Evolutionary conservation across 1,140 invertebrate genomes (phyloP).

Genomic region (Calephelis virginiensis): DNA sequence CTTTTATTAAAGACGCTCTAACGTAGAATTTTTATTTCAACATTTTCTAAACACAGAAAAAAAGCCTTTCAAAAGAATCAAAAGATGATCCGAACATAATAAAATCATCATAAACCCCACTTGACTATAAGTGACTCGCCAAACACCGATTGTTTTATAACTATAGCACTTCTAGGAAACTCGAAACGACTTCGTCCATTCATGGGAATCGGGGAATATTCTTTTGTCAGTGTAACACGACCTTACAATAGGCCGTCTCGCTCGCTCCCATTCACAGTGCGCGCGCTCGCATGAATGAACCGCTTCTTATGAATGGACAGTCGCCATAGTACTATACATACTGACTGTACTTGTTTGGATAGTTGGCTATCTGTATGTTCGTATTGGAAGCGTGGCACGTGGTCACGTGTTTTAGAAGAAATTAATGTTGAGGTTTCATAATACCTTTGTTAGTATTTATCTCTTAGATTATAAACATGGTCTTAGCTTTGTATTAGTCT

Average conservation of each 20-base stretch:
- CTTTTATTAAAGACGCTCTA: too few species aligned
- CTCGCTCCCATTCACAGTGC: constrained; percentile 71
- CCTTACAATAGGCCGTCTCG: constrained; percentile 51
- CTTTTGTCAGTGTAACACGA: constrained; percentile 64
- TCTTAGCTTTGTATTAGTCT: too few species aligned
- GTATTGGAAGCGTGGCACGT: constrained; percentile 50
- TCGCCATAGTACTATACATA: constrained; percentile 70
- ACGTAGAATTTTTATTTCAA: too few species aligned
- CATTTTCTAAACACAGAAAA: too few species aligned
- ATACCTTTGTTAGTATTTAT: neutral
- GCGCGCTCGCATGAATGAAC: constrained; percentile 69
- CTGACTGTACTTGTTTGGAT: constrained; percentile 35
- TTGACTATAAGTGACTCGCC: constrained; percentile 28
- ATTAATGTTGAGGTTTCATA: constrained; percentile 25
- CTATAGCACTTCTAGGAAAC: constrained; percentile 53
- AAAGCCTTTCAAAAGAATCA: constrained; percentile 2
- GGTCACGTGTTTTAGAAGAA: constrained; percentile 38
- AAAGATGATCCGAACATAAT: constrained; percentile 4
- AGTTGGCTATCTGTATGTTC: constrained; percentile 31
- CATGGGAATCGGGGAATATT: constrained; percentile 47
- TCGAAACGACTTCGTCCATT: constrained; percentile 39
- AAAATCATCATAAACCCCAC: constrained; percentile 8
- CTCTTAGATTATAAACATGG: too few species aligned
- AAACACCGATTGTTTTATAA: constrained; percentile 56
- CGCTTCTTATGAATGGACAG: constrained; percentile 75